Evolutionary conservation across 2,888 invertebrate species (phyloP).

Genomic region (Melikaiella ostensackeni): DNA sequence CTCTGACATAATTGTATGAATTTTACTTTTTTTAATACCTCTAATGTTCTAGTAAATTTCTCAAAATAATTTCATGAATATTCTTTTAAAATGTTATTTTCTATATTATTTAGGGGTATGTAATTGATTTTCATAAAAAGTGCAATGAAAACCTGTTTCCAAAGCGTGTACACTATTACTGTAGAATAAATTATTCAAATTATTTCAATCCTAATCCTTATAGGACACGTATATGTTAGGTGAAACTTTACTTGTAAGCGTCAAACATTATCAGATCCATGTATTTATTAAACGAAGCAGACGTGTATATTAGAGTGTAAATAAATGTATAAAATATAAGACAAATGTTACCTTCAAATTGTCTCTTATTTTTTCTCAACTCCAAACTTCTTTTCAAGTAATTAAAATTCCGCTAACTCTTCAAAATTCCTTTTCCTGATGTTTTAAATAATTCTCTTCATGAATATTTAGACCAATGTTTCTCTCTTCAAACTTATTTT

Average conservation of each 20-base stretch:
- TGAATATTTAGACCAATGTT: too few relatives aligned
- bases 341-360: conserved; percentile 30
- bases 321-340: conserved; percentile 73
- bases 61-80: not conserved
- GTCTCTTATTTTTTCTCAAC: not conserved
- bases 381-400: not conserved
- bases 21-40: not conserved
- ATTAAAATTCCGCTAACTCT: too few relatives aligned
- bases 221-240: not conserved
- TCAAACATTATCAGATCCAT: conserved; percentile 45
- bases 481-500: too few relatives aligned
- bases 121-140: conserved; percentile 3
- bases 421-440: too few relatives aligned
- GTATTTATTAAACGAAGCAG: conserved; percentile 54
- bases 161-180: conserved; percentile 20
- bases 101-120: not conserved
- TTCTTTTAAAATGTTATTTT: not conserved
- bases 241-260: conserved; percentile 29
- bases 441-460: too few relatives aligned
- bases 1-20: not conserved
- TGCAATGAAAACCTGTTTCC: conserved; percentile 14
- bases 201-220: conserved; percentile 6
- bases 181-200: conserved; percentile 18
- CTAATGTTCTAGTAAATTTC: not conserved
- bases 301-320: conserved; percentile 76